Evolutionary conservation across 2,888 invertebrate species (phyloP).

Genomic region (Acanthosepion pharaonis): DNA sequence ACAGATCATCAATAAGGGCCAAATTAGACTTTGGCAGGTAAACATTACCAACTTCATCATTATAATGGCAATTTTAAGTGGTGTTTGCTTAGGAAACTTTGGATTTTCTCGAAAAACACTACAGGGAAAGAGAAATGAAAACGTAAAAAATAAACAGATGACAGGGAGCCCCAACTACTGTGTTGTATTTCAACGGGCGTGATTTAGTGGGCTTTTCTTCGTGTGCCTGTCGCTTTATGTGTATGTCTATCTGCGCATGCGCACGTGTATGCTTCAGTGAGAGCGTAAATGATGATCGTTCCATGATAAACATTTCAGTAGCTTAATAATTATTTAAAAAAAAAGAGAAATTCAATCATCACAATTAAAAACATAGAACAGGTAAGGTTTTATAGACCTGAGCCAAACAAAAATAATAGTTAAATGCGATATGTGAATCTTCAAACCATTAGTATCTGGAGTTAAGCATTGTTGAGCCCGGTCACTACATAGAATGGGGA

Average conservation of each 20-base stretch:
- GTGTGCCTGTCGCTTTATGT: background rate
- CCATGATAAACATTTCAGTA: background rate
- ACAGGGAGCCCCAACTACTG: background rate
- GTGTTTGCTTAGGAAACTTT: background rate
- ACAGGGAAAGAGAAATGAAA: background rate
- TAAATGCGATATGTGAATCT: too few relatives aligned
- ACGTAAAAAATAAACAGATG: background rate
- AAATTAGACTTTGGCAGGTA: background rate
- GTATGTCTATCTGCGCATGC: background rate
- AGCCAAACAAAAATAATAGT: too few relatives aligned
- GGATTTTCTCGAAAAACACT: background rate
- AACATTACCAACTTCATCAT: background rate
- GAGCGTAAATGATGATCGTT: background rate
- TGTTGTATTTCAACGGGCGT: background rate
- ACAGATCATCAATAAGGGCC: constrained; percentile 7
- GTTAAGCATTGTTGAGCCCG: too few relatives aligned
- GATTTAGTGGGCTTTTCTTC: background rate
- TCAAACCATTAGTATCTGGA: too few relatives aligned
- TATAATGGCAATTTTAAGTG: constrained; percentile 33
- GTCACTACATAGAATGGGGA: too few relatives aligned
- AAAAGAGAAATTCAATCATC: too few relatives aligned
- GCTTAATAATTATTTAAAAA: too few relatives aligned
- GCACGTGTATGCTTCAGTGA: background rate
- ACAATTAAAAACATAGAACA: too few relatives aligned
- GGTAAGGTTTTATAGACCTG: too few relatives aligned